phyloP scores from a whole-genome alignment of 2,888 invertebrate genomes.

The Heliconius ethilla region DNA sequence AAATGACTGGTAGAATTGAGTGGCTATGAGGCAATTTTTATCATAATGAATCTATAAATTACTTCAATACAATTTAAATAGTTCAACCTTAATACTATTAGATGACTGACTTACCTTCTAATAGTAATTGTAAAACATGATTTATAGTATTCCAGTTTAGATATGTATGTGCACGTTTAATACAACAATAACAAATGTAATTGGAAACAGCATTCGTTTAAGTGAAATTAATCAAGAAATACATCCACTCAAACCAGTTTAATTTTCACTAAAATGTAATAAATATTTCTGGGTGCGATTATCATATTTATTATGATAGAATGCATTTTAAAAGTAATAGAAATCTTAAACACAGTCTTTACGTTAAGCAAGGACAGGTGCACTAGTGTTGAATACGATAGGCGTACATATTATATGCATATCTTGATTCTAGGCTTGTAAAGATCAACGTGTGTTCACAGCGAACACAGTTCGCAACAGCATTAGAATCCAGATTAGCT shows the following conservation, averaged over 20 bases:
- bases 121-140: constrained; percentile 11
- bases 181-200: neutral
- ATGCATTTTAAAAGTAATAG: neutral
- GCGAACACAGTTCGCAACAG: constrained; percentile 54
- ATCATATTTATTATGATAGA: neutral
- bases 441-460: constrained; percentile 49
- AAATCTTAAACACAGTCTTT: neutral
- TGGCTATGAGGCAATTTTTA: constrained; percentile 47
- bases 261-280: neutral
- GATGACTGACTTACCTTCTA: constrained; percentile 30
- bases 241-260: no score
- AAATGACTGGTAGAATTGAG: constrained; percentile 47
- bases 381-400: constrained; percentile 37
- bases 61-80: constrained; percentile 50
- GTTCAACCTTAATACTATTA: constrained; percentile 45
- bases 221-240: neutral
- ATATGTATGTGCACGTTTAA: neutral
- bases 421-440: constrained; percentile 53
- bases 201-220: no score
- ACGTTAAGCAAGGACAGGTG: constrained; percentile 19
- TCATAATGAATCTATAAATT: constrained; percentile 50
- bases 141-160: neutral
- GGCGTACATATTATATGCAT: constrained; percentile 32
- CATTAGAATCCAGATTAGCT: constrained; percentile 75
- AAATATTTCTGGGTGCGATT: neutral